phyloP scores from a whole-genome alignment of 2,797 vertebrate genomes.

The Australoheros facetus region DNA sequence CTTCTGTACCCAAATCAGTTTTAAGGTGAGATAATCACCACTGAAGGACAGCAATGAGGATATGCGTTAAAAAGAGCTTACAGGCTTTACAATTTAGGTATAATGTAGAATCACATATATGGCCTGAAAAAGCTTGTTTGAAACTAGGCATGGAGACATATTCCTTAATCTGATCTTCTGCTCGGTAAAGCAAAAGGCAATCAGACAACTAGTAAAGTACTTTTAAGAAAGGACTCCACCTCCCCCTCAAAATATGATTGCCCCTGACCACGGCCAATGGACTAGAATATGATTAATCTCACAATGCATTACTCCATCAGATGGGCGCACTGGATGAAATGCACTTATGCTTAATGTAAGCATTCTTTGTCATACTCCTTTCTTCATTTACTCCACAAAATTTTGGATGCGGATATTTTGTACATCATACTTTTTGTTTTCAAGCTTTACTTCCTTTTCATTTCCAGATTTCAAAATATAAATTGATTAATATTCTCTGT shows the following conservation, averaged over 20 bases:
- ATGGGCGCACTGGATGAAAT: not conserved
- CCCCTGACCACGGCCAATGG: not conserved
- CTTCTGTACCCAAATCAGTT: not conserved
- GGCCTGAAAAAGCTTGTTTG: not conserved
- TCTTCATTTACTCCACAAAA: not conserved
- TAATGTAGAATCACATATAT: not conserved
- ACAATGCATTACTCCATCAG: not conserved
- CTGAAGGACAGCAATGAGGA: not conserved
- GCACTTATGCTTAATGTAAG: not conserved
- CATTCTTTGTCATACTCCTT: not conserved
- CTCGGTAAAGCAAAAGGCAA: not conserved
- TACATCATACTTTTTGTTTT: too few species aligned
- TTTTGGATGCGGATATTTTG: not conserved
- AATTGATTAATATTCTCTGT: too few species aligned
- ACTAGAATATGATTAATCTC: not conserved
- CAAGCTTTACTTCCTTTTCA: too few species aligned
- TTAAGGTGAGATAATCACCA: not conserved
- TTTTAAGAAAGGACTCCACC: not conserved
- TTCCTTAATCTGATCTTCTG: not conserved
- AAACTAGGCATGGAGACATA: not conserved
- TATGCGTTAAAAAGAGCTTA: not conserved
- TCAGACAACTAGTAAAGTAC: not conserved
- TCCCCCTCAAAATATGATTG: constrained; percentile 1
- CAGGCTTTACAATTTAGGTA: not conserved
- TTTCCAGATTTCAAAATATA: too few species aligned